phyloP scores from a whole-genome alignment of 2,797 vertebrate genomes.

The Pseudotriccus pelzelni region DNA sequence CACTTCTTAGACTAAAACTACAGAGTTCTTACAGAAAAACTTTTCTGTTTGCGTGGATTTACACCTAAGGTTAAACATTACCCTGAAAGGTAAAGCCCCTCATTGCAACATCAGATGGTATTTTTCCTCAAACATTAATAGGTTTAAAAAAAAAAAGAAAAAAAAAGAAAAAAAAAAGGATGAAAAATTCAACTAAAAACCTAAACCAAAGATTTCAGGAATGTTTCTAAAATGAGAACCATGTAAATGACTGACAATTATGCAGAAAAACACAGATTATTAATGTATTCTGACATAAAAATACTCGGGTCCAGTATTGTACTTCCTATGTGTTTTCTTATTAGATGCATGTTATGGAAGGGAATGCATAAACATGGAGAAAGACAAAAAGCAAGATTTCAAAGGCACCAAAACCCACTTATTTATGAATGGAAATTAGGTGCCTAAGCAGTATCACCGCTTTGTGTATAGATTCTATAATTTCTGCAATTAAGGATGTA shows the following conservation, averaged over 20 bases:
- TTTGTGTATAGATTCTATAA: neutral
- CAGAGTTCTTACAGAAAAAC: neutral
- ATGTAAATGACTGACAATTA: neutral
- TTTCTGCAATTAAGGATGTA: neutral
- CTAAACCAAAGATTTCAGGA: neutral
- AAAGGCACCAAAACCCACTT: neutral
- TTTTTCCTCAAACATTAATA: conserved; percentile 26
- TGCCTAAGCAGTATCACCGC: neutral
- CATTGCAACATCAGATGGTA: conserved; percentile 48
- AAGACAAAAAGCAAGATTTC: neutral
- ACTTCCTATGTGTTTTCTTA: neutral
- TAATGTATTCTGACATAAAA: neutral
- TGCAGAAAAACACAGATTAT: neutral
- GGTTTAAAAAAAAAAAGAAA: neutral
- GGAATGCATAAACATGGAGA: neutral
- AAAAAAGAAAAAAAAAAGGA: neutral
- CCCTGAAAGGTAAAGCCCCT: conserved; percentile 12
- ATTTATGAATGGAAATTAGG: neutral
- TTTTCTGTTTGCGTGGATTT: conserved; percentile 1
- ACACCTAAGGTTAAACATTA: conserved; percentile 53
- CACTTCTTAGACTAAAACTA: neutral
- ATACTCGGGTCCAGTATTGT: neutral
- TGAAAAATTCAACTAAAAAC: neutral
- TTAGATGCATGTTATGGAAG: neutral
- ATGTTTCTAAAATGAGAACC: neutral